phyloP scores from a whole-genome alignment of 2,888 invertebrate genomes.

The Drosophila kanekoi region DNA sequence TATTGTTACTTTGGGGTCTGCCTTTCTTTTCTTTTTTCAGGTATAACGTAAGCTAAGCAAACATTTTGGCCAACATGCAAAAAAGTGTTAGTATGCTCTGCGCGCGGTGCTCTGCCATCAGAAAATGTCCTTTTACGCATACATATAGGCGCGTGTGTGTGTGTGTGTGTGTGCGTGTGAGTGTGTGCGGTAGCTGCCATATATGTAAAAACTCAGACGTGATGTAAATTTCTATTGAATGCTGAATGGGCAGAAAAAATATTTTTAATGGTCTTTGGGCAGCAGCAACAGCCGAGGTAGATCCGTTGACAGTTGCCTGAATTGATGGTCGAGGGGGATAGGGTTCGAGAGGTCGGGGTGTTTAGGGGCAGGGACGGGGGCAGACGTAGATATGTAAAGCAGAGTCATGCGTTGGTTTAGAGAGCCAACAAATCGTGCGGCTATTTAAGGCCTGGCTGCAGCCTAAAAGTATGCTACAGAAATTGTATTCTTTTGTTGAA shows the following conservation, averaged over 20 bases:
- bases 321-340: slow-evolving; percentile 31
- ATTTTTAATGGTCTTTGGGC: slow-evolving; percentile 77
- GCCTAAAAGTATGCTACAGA: slow-evolving; percentile 30
- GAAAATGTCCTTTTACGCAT: slow-evolving; percentile 72
- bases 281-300: slow-evolving; percentile 32
- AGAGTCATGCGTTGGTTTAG: slow-evolving; percentile 44
- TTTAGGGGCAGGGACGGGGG: background rate
- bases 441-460: slow-evolving; percentile 41
- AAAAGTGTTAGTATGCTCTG: slow-evolving; percentile 77
- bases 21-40: slow-evolving; percentile 47
- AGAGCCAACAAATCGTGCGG: slow-evolving; percentile 41
- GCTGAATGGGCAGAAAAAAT: slow-evolving; percentile 79
- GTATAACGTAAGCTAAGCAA: slow-evolving; percentile 72
- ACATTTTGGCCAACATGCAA: slow-evolving; percentile 66
- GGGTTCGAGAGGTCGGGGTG: background rate
- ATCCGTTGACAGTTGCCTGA: slow-evolving; percentile 55
- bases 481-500: background rate
- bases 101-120: slow-evolving; percentile 70
- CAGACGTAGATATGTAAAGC: slow-evolving; percentile 40
- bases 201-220: slow-evolving; percentile 76
- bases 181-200: slow-evolving; percentile 22
- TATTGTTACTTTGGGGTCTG: slow-evolving; percentile 63
- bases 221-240: slow-evolving; percentile 81
- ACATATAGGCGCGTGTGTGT: background rate
- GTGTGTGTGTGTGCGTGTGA: slow-evolving; percentile 2